A percentile compares a stretch with the other conserved stretches of the same genome.
These are phyloP conservation scores for Scaptomyza montana DNA, from an alignment of 1,140 invertebrate genomes.

Conservation along the genomic window DNA sequence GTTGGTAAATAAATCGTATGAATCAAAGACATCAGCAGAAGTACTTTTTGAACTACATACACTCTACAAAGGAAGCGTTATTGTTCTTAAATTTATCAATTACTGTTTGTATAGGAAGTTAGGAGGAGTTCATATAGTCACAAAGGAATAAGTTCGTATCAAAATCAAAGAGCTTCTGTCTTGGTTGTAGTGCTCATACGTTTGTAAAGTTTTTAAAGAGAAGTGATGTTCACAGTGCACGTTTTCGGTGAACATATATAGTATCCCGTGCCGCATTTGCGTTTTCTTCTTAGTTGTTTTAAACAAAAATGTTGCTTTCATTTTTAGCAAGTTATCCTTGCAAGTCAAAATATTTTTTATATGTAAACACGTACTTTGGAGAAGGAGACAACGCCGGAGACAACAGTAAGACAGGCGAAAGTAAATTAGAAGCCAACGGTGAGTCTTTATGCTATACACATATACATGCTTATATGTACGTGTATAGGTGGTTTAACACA, in stretches of 20 bases:
- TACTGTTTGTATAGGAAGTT: no score
- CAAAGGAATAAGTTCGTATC: no score
- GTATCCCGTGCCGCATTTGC: neutral
- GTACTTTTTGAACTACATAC: no score
- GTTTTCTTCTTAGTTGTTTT: neutral
- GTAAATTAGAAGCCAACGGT: conserved; percentile 70
- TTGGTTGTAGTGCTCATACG: neutral
- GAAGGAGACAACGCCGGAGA: conserved; percentile 22
- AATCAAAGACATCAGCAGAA: no score
- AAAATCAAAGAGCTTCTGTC: neutral
- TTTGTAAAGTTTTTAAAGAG: neutral
- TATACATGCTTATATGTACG: no score
- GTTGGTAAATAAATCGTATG: no score
- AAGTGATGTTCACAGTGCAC: neutral
- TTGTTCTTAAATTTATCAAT: no score
- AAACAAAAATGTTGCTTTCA: neutral
- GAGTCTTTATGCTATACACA: conserved; percentile 17
- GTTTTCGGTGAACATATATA: neutral
- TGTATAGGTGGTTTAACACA: neutral
- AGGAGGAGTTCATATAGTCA: no score
- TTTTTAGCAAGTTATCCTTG: neutral
- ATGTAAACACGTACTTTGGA: conserved; percentile 3
- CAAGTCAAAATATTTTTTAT: neutral
- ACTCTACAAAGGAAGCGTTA: no score
- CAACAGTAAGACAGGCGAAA: conserved; percentile 35